These are phyloP conservation scores for Hyposmocoma kahamanoa DNA, from an alignment of 1,140 invertebrate species.

Conservation along the genomic window DNA sequence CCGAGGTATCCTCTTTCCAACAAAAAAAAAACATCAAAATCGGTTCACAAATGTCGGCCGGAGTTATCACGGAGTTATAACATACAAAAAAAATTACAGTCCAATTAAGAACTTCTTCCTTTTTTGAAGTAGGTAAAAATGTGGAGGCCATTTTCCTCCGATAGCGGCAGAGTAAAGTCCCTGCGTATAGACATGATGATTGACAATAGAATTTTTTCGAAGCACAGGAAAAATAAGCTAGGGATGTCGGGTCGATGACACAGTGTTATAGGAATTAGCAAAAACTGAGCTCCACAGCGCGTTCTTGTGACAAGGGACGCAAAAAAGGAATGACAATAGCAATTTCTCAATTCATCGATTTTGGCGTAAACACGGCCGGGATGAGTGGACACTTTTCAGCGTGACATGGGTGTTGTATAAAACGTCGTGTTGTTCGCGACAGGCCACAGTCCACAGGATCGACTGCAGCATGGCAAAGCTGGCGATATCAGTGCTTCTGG, in stretches of 20 bases:
- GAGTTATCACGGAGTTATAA: too few relatives aligned
- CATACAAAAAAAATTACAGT: too few relatives aligned
- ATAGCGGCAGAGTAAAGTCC: too few relatives aligned
- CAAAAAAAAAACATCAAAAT: too few relatives aligned
- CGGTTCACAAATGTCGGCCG: too few relatives aligned
- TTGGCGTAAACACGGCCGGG: slow-evolving; percentile 15
- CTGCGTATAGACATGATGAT: too few relatives aligned
- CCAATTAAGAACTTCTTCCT: too few relatives aligned
- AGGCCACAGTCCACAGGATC: background rate
- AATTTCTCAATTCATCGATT: slow-evolving; percentile 8
- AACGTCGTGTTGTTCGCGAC: background rate
- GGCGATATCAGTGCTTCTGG: slow-evolving; percentile 7
- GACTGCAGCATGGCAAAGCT: slow-evolving; percentile 15
- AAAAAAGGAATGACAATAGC: background rate
- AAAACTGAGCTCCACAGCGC: slow-evolving; percentile 11
- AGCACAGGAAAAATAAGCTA: too few relatives aligned
- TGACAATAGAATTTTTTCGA: too few relatives aligned
- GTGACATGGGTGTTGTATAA: slow-evolving; percentile 17
- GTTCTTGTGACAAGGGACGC: background rate
- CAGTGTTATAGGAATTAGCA: slow-evolving; percentile 4
- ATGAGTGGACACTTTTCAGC: slow-evolving; percentile 17
- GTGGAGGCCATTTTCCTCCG: too few relatives aligned
- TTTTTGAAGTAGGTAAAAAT: too few relatives aligned
- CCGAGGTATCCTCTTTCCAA: too few relatives aligned
- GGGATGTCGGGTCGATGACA: background rate